Percentiles rank a stretch among this genome's conserved stretches.
Conservation (phyloP, 2,888 invertebrate species). For the Synanthedon myopaeformis region DNA sequence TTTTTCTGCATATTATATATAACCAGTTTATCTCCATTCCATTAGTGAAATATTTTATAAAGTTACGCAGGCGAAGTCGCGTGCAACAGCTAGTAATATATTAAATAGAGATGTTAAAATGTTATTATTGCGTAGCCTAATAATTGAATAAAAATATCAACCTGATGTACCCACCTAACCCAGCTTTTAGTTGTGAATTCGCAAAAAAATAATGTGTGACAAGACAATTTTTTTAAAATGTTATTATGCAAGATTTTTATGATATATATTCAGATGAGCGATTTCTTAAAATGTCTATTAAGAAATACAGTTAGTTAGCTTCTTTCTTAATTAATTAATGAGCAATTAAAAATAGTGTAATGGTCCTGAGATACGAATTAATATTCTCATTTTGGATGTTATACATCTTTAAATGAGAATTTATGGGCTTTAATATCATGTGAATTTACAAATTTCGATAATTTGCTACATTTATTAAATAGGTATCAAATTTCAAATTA, state of each 20-base stretch:
- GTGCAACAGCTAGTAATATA: too few species aligned
- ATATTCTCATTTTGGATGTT: background rate
- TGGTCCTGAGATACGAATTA: slow-evolving; percentile 1
- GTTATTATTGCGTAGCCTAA: too few species aligned
- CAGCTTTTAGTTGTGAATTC: background rate
- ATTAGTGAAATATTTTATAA: too few species aligned
- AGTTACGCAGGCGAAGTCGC: too few species aligned
- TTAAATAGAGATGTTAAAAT: too few species aligned
- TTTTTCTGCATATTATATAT: too few species aligned
- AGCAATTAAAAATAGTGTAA: background rate
- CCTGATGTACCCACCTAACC: background rate
- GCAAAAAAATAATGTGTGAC: background rate
- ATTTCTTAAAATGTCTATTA: background rate
- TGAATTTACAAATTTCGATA: background rate
- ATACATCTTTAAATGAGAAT: background rate
- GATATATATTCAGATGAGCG: background rate
- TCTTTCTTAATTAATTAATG: background rate
- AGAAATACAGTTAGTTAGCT: background rate
- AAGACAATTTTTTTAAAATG: background rate
- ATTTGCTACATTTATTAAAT: background rate
- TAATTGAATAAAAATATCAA: background rate
- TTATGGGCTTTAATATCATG: background rate
- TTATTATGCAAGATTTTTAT: background rate
- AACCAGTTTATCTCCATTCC: too few species aligned
- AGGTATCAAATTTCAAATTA: background rate